Conservation (phyloP, 2,888 invertebrate genomes). For the Drosophila testacea region DNA sequence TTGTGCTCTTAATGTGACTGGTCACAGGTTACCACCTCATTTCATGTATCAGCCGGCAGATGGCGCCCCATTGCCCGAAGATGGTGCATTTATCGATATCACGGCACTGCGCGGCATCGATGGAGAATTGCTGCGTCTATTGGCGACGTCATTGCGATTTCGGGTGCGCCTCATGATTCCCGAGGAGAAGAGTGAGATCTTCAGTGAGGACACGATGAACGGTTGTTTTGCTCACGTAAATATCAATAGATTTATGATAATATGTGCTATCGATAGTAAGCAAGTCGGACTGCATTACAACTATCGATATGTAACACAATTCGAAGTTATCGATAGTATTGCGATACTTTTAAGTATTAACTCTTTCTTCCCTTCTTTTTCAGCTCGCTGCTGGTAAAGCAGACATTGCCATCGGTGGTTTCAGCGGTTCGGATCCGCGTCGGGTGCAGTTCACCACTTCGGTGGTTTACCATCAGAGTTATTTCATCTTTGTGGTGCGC, state of each 20-base stretch:
- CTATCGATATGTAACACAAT: not conserved
- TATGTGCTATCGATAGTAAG: too few relatives aligned
- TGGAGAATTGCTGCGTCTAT: conserved; percentile 66
- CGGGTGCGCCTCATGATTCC: conserved; percentile 62
- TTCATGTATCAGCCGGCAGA: conserved; percentile 54
- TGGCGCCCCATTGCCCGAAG: conserved; percentile 35
- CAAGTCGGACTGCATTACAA: too few relatives aligned
- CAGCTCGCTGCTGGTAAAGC: conserved; percentile 63
- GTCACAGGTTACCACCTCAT: conserved; percentile 64
- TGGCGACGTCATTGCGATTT: conserved; percentile 70
- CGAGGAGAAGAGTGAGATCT: conserved; percentile 38
- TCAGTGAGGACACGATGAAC: conserved; percentile 36
- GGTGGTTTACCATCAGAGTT: conserved; percentile 65
- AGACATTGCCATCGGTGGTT: conserved; percentile 76
- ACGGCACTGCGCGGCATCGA: conserved; percentile 72
- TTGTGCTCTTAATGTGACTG: conserved; percentile 69
- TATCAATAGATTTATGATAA: not conserved
- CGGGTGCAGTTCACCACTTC: conserved; percentile 64
- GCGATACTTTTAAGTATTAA: not conserved
- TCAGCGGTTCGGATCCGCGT: conserved; percentile 64
- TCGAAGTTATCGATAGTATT: not conserved
- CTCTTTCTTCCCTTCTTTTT: not conserved
- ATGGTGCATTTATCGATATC: conserved; percentile 32
- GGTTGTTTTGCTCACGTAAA: conserved; percentile 77
- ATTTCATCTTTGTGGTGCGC: conserved; percentile 70